A percentile compares a stretch with the other conserved stretches of the same genome.
These are phyloP conservation scores for Nannobrachium achirus DNA, from an alignment of 2,113 vertebrate species.

Conservation along the genomic window DNA sequence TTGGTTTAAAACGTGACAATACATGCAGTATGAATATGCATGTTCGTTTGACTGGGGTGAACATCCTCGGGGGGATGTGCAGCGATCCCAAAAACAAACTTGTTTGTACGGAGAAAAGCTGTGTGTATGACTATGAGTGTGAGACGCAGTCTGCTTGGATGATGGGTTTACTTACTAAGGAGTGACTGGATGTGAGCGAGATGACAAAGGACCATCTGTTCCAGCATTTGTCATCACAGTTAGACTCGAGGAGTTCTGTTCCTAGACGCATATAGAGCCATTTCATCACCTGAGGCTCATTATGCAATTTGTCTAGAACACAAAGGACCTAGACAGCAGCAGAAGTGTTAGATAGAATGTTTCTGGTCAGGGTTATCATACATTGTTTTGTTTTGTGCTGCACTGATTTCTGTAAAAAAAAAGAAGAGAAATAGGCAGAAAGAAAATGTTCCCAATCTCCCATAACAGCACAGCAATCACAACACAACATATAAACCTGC, in stretches of 20 bases:
- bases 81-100: slow-evolving; percentile 39
- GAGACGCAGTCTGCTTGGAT: slow-evolving; percentile 39
- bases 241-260: background rate
- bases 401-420: too few relatives aligned
- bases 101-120: slow-evolving; percentile 41
- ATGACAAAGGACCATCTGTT: slow-evolving; percentile 33
- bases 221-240: slow-evolving; percentile 10
- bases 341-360: too few relatives aligned
- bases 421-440: too few relatives aligned
- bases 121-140: slow-evolving; percentile 19
- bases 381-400: too few relatives aligned
- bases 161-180: slow-evolving; percentile 40
- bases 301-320: too few relatives aligned
- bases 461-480: too few relatives aligned
- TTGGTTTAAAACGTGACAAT: slow-evolving; percentile 43
- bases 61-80: slow-evolving; percentile 9
- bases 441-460: too few relatives aligned
- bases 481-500: too few relatives aligned
- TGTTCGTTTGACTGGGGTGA: slow-evolving; percentile 18
- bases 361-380: too few relatives aligned
- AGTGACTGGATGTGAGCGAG: slow-evolving; percentile 36
- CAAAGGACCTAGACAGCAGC: too few relatives aligned
- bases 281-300: too few relatives aligned
- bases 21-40: slow-evolving; percentile 58
- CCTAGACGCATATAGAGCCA: background rate